Evolutionary conservation across 1,140 invertebrate genomes (phyloP).

Genomic region (Microplitis demolitor): DNA sequence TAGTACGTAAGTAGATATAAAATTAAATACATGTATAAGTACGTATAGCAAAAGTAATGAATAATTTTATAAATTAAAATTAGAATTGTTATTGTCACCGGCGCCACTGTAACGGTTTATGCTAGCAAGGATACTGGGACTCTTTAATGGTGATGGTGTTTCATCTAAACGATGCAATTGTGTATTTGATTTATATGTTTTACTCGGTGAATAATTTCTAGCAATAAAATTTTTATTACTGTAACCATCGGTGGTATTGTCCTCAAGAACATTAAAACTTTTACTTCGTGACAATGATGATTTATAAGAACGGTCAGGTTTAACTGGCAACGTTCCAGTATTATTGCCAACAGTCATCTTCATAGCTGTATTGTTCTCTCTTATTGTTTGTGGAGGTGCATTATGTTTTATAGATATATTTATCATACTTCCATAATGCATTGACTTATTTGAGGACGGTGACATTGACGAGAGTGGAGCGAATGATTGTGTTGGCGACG

Average conservation of each 20-base stretch:
- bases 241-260: slow-evolving; percentile 42
- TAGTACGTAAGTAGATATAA: neutral
- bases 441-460: no score
- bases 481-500: slow-evolving; percentile 2
- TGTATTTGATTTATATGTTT: slow-evolving; percentile 76
- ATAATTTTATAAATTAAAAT: neutral
- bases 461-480: slow-evolving; percentile 33
- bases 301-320: slow-evolving; percentile 77
- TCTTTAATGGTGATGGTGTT: slow-evolving; percentile 76
- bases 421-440: slow-evolving; percentile 69
- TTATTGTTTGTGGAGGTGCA: slow-evolving; percentile 37
- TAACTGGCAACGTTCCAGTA: slow-evolving; percentile 59
- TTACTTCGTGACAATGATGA: slow-evolving; percentile 77
- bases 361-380: slow-evolving; percentile 44
- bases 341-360: slow-evolving; percentile 43
- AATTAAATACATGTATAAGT: neutral
- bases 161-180: slow-evolving; percentile 73
- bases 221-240: slow-evolving; percentile 50
- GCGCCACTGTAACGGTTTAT: slow-evolving; percentile 81
- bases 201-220: slow-evolving; percentile 57
- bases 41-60: neutral
- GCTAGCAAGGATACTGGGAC: slow-evolving; percentile 81
- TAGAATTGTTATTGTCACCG: slow-evolving; percentile 60
- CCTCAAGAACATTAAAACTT: slow-evolving; percentile 79
- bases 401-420: slow-evolving; percentile 77